Evolutionary conservation across 37 sponge, comb jelly and placozoan genomes (phyloP), one percentile per base, ranked within the genome.

Genomic region (Lycopodina hypogea): DNA sequence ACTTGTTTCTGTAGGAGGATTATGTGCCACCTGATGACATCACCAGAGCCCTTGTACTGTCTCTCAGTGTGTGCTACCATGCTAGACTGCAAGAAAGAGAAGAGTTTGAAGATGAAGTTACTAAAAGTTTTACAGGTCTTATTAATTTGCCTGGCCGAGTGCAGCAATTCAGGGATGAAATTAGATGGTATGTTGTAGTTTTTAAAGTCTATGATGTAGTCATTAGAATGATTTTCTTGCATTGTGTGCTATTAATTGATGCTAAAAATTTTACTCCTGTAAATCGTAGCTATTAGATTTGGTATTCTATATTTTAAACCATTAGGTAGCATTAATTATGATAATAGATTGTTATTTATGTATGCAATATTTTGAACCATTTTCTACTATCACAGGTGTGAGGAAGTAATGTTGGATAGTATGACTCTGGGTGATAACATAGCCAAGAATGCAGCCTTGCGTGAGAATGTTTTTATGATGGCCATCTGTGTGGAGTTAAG

Each of bases 391-490:
- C 69, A 35, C 81, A 89, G 89, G 77, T 89, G 85, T 53, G 81
- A 89, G 40, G 85, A 89, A 30, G 76, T 83, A 26, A 64, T 89
- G 0, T 45, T 89, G 60, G 81, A 84, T 22, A 84, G 65, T 34
- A 89, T 89, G 89, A 14, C 53, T 18, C 53, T 89, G 1, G 85
- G 85, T 15, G 66, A 30, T 0, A 89, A 92, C 52, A 90, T 97
- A 72, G 98, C 95, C 48, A 80, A 78, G 68, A 97, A 97, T 86
- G 81, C 85, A 50, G 98, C 98, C 56, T 87, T 97, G 17, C 88
- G 89, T 67, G 98, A 97, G 78, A 97, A 94, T 88, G 92, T 97
- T 19, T 97, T 97, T 63, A 97, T 97, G 98, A 97, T 97, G 95
- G 86, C 88, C 15, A 88, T 97, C 22, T 97, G 98, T 71, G 88